A percentile compares a stretch with the other conserved stretches of the same genome.
Evolutionary conservation across 2,797 vertebrate genomes (phyloP).

Genomic region (Acrocephalus scirpaceus): DNA sequence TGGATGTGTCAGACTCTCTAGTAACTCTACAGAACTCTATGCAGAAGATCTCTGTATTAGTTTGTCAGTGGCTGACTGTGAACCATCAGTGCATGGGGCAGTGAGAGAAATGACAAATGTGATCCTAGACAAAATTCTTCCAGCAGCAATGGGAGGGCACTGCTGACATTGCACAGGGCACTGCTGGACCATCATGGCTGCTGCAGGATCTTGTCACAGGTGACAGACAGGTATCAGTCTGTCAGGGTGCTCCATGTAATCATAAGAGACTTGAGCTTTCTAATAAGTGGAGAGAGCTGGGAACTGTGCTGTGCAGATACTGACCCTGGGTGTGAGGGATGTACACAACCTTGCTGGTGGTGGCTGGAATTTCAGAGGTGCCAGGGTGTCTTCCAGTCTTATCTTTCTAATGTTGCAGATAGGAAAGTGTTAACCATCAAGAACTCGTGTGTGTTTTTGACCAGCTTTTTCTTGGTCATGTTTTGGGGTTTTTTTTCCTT

Average conservation of each 20-base stretch:
- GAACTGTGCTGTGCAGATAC: neutral
- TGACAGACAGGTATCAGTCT: neutral
- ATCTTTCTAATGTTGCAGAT: neutral
- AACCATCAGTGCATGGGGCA: neutral
- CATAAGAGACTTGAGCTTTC: neutral
- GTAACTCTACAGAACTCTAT: neutral
- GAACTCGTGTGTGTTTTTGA: neutral
- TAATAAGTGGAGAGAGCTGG: neutral
- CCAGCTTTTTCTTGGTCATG: neutral
- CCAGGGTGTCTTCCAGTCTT: neutral
- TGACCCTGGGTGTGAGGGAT: neutral
- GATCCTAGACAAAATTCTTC: neutral
- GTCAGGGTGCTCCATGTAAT: neutral
- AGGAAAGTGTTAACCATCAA: neutral
- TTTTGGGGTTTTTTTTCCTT: neutral
- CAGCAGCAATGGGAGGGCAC: neutral
- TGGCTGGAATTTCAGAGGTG: neutral
- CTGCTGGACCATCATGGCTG: neutral
- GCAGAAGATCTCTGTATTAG: neutral
- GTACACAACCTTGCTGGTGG: neutral
- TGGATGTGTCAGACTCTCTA: neutral
- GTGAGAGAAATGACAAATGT: neutral
- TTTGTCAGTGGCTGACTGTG: neutral
- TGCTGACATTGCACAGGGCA: neutral
- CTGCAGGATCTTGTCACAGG: neutral